These are phyloP conservation scores for Resseliella maxima DNA, from an alignment of 2,888 invertebrate genomes.

Conservation along the genomic window DNA sequence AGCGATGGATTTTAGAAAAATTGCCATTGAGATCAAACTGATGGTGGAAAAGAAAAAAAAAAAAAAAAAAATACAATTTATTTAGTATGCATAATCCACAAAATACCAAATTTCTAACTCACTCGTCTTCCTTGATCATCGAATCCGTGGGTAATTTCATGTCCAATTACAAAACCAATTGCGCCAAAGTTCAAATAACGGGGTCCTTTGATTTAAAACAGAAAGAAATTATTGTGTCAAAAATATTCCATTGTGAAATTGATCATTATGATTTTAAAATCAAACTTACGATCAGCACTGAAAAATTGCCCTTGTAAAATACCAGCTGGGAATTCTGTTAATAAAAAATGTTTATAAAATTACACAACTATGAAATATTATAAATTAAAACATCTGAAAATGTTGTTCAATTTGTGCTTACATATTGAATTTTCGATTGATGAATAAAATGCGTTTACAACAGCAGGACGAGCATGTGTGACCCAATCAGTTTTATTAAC, in stretches of 20 bases:
- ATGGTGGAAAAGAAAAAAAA: no score
- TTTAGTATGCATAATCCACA: no score
- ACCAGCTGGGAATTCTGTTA: constrained; percentile 90
- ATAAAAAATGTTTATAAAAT: neutral
- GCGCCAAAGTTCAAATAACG: constrained; percentile 93
- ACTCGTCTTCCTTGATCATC: constrained; percentile 91
- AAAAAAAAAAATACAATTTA: no score
- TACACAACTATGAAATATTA: neutral
- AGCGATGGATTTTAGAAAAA: no score
- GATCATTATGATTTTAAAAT: neutral
- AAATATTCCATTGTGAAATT: neutral
- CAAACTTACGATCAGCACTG: constrained; percentile 77
- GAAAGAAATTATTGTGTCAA: neutral
- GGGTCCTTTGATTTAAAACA: constrained; percentile 70
- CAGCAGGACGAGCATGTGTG: constrained; percentile 83
- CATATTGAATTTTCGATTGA: constrained; percentile 89
- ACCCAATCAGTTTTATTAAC: constrained; percentile 90
- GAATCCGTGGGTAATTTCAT: constrained; percentile 92
- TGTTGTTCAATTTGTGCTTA: constrained; percentile 69
- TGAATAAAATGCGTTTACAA: constrained; percentile 88
- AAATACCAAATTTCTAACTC: constrained; percentile 84
- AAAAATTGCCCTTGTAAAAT: constrained; percentile 94
- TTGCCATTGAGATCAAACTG: no score
- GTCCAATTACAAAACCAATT: constrained; percentile 91
- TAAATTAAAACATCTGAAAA: neutral